Percentiles rank a stretch among this genome's conserved stretches.
These are phyloP conservation scores for Periophthalmus modestus DNA, from an alignment of 2,113 vertebrate genomes.

Conservation along the genomic window DNA sequence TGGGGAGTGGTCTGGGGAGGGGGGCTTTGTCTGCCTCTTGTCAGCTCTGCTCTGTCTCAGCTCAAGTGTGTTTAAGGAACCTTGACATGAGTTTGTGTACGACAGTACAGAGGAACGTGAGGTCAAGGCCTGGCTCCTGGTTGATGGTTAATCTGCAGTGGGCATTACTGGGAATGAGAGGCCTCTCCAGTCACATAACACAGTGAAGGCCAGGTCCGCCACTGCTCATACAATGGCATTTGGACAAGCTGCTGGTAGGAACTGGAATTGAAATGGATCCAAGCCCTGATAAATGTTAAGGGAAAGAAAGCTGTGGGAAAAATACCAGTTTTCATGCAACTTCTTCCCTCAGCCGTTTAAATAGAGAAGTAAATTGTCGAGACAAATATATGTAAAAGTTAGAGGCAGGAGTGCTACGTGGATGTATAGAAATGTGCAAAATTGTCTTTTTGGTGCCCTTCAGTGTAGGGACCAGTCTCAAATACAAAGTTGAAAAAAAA, in stretches of 20 bases:
- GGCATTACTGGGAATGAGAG: constrained; percentile 35
- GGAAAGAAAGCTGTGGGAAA: background rate
- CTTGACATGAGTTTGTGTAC: constrained; percentile 44
- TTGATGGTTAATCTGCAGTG: constrained; percentile 70
- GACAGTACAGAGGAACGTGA: constrained; percentile 36
- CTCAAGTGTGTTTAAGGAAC: constrained; percentile 9
- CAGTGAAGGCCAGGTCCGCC: background rate
- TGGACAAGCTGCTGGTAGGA: background rate
- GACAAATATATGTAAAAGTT: too few relatives aligned
- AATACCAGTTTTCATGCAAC: too few relatives aligned
- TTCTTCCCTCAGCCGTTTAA: too few relatives aligned
- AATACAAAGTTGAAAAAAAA: too few relatives aligned
- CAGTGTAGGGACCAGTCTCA: too few relatives aligned
- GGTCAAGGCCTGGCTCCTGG: constrained; percentile 69
- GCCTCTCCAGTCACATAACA: background rate
- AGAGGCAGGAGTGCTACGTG: too few relatives aligned
- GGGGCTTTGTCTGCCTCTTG: background rate
- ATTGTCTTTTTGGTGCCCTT: too few relatives aligned
- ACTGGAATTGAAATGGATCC: background rate
- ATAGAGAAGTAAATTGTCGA: too few relatives aligned
- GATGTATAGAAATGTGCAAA: too few relatives aligned
- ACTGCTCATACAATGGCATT: background rate
- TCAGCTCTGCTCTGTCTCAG: constrained; percentile 15
- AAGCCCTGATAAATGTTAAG: background rate
- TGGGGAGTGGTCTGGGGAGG: background rate